phyloP scores from a whole-genome alignment of 2,113 vertebrate genomes.

The Nesogale talazaci region DNA sequence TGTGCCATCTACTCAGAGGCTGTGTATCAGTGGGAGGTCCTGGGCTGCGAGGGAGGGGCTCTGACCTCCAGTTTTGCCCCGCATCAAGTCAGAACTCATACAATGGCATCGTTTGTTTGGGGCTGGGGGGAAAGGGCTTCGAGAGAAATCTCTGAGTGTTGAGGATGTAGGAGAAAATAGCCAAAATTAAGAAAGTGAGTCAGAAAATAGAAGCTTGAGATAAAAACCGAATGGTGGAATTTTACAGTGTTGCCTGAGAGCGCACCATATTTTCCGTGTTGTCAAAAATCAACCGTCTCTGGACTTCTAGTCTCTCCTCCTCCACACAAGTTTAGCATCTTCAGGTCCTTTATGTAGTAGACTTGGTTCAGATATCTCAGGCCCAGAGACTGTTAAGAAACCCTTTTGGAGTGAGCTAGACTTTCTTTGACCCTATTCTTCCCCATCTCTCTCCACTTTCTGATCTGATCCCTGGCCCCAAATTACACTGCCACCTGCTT shows the following conservation, averaged over 20 bases:
- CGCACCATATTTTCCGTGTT: too few relatives aligned
- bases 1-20: not conserved
- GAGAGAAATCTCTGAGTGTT: not conserved
- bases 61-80: not conserved
- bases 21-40: not conserved
- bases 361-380: not conserved
- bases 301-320: not conserved
- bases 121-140: not conserved
- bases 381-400: not conserved
- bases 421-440: not conserved
- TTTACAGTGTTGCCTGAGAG: not conserved
- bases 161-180: not conserved
- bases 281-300: too few relatives aligned
- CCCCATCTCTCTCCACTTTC: too few relatives aligned
- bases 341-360: not conserved
- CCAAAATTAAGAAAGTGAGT: not conserved
- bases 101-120: not conserved
- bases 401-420: not conserved
- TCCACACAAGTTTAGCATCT: not conserved
- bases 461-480: not conserved
- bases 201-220: conserved; percentile 14
- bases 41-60: not conserved
- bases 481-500: too few relatives aligned
- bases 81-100: not conserved
- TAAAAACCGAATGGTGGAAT: not conserved